phyloP scores from a whole-genome alignment of 2,797 vertebrate species.

The Parotocinclus haroldoi region DNA sequence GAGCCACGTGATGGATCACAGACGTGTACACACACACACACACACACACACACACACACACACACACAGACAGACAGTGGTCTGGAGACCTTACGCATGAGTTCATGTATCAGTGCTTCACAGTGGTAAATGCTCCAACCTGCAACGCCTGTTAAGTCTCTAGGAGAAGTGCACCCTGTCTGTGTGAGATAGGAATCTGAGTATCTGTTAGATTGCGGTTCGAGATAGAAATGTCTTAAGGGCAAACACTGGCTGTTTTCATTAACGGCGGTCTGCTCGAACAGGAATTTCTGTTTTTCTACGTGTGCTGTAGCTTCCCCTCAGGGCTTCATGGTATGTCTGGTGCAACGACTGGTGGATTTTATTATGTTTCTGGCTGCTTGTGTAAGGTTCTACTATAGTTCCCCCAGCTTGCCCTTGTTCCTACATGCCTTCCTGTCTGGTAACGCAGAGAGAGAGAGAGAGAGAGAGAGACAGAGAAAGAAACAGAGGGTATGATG shows the following conservation, averaged over 20 bases:
- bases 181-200: slow-evolving; percentile 20
- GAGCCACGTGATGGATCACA: neutral
- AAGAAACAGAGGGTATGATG: neutral
- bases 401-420: slow-evolving; percentile 1
- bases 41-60: slow-evolving; percentile 18
- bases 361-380: slow-evolving; percentile 28
- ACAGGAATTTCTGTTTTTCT: slow-evolving; percentile 5
- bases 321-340: neutral
- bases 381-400: slow-evolving; percentile 14
- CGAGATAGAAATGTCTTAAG: slow-evolving; percentile 7
- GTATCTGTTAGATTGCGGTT: slow-evolving; percentile 15
- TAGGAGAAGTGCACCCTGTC: slow-evolving; percentile 11
- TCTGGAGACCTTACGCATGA: slow-evolving; percentile 36
- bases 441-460: slow-evolving; percentile 3
- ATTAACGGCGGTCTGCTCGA: neutral
- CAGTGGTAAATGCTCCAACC: slow-evolving; percentile 30
- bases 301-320: neutral
- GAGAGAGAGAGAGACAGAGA: too few species aligned
- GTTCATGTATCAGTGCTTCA: slow-evolving; percentile 33
- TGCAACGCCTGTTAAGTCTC: slow-evolving; percentile 34
- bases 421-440: slow-evolving; percentile 26
- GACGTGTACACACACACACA: slow-evolving; percentile 12
- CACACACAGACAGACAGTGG: slow-evolving; percentile 27
- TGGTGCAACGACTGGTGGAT: slow-evolving; percentile 11
- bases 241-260: slow-evolving; percentile 11